These are phyloP conservation scores for Leuciscus idus DNA, from an alignment of 2,113 vertebrate species.

Conservation along the genomic window DNA sequence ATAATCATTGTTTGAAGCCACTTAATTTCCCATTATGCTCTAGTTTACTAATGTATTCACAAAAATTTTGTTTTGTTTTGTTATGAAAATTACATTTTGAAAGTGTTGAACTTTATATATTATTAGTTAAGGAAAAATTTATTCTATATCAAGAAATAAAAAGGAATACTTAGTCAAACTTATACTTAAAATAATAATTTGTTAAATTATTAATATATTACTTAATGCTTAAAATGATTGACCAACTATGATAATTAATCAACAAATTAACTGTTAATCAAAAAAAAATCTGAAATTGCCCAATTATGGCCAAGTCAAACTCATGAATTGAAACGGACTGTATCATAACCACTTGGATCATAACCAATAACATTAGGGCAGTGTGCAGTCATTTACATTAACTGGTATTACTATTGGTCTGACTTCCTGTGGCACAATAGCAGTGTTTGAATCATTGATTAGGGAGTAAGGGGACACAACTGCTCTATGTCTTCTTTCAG, in stretches of 20 bases:
- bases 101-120: background rate
- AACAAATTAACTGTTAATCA: background rate
- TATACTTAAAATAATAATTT: background rate
- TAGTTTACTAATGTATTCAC: background rate
- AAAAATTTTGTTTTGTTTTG: no score
- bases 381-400: background rate
- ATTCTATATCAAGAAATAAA: no score
- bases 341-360: no score
- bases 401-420: background rate
- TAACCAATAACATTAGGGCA: no score
- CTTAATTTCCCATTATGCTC: background rate
- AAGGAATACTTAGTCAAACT: no score
- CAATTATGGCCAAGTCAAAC: background rate
- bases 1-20: background rate
- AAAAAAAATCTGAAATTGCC: no score
- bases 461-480: slow-evolving; percentile 63
- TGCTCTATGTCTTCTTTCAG: slow-evolving; percentile 33
- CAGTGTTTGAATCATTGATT: slow-evolving; percentile 67
- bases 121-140: no score
- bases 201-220: background rate
- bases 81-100: background rate
- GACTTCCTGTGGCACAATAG: background rate
- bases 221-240: no score
- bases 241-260: background rate
- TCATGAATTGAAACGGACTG: background rate